Evolutionary conservation across 2,888 invertebrate genomes (phyloP).

Genomic region (Cotesia congregata): DNA sequence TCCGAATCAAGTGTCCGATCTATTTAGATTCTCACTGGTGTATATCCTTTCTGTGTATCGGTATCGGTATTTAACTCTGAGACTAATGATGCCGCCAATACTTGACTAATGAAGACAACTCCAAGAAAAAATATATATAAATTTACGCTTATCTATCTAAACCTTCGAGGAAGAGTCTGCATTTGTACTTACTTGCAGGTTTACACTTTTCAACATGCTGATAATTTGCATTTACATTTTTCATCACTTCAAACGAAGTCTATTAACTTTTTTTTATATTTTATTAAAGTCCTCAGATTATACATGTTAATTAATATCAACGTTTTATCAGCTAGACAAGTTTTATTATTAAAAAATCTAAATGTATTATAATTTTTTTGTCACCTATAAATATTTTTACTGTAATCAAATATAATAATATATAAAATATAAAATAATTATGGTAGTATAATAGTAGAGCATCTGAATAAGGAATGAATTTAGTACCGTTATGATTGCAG

Average conservation of each 20-base stretch:
- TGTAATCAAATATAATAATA: not conserved
- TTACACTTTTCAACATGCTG: not conserved
- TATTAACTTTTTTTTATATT: no score
- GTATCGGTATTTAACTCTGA: not conserved
- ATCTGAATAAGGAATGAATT: conserved; percentile 59
- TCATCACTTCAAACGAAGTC: not conserved
- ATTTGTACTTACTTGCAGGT: not conserved
- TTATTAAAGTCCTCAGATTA: no score
- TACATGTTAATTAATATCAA: no score
- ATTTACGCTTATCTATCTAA: not conserved
- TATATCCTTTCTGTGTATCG: not conserved
- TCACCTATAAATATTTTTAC: conserved; percentile 31
- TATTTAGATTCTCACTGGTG: not conserved
- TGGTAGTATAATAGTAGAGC: conserved; percentile 46
- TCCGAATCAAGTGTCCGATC: not conserved
- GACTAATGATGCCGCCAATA: not conserved
- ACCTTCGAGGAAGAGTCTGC: not conserved
- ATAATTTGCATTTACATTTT: not conserved
- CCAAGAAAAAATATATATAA: not conserved
- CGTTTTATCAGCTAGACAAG: no score
- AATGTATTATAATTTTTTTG: not conserved
- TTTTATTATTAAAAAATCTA: not conserved
- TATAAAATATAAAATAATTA: conserved; percentile 49
- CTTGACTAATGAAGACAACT: not conserved
- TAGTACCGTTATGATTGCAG: conserved; percentile 67